Evolutionary conservation across 2,888 invertebrate species (phyloP).

Genomic region (Allygus modestus): DNA sequence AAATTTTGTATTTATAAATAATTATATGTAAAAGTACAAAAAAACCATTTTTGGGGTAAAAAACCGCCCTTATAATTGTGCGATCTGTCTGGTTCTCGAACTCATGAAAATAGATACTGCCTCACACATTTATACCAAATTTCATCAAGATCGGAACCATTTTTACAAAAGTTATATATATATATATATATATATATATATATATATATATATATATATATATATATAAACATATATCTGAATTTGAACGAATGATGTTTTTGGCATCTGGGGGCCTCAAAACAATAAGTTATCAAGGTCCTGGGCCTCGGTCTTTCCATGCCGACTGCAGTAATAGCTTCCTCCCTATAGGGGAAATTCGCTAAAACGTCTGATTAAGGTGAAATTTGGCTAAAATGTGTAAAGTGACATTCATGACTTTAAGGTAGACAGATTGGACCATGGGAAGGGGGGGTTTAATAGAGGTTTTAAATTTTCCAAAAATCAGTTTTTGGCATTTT

Average conservation of each 20-base stretch:
- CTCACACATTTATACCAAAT: neutral
- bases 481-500: too few species aligned
- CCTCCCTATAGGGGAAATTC: neutral
- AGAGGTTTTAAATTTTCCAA: too few species aligned
- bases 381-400: too few species aligned
- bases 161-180: neutral
- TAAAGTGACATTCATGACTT: too few species aligned
- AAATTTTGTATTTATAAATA: neutral
- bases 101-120: neutral
- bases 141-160: neutral
- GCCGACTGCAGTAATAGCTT: neutral
- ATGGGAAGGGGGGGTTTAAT: too few species aligned
- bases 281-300: neutral
- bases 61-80: neutral
- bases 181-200: neutral
- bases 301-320: neutral
- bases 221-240: neutral
- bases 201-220: constrained; percentile 7
- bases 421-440: too few species aligned
- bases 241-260: neutral
- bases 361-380: too few species aligned
- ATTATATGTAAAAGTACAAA: neutral
- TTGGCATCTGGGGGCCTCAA: neutral
- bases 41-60: neutral
- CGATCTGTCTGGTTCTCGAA: neutral